Percentiles rank a stretch among this genome's conserved stretches.
These are phyloP conservation scores for Chunga burmeisteri DNA, from an alignment of 2,113 vertebrate genomes.

Conservation along the genomic window DNA sequence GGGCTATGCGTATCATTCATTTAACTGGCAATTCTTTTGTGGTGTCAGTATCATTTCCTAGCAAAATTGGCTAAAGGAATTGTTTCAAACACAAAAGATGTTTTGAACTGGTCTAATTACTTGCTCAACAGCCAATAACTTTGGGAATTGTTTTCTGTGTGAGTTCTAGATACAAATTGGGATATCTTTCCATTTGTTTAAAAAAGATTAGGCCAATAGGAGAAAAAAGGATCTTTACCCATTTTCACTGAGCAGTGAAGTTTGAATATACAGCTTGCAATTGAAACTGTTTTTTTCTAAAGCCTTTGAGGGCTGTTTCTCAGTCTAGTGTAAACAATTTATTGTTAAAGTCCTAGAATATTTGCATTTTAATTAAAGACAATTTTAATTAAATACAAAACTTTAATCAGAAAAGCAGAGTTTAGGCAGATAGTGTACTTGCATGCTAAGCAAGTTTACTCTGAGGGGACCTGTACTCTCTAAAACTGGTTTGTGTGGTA, in stretches of 20 bases:
- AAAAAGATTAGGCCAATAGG: constrained; percentile 64
- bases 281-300: constrained; percentile 58
- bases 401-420: constrained; percentile 70
- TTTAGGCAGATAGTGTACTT: constrained; percentile 64
- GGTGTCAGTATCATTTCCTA: constrained; percentile 16
- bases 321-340: constrained; percentile 78
- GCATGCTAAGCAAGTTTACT: constrained; percentile 53
- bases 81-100: constrained; percentile 40
- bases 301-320: constrained; percentile 71
- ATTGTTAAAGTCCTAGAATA: constrained; percentile 76
- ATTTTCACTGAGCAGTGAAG: constrained; percentile 68
- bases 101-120: constrained; percentile 62
- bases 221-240: constrained; percentile 52
- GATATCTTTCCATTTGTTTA: constrained; percentile 58
- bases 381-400: constrained; percentile 77
- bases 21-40: constrained; percentile 33
- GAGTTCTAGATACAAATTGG: constrained; percentile 51
- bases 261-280: constrained; percentile 71
- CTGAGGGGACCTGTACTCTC: constrained; percentile 22
- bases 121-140: constrained; percentile 49
- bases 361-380: constrained; percentile 80
- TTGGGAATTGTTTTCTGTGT: constrained; percentile 39
- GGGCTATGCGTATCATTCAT: background rate
- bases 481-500: constrained; percentile 36
- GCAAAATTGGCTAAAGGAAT: constrained; percentile 45